These are phyloP conservation scores for Ctena decussata DNA, from an alignment of 2,888 invertebrate species.

Conservation along the genomic window DNA sequence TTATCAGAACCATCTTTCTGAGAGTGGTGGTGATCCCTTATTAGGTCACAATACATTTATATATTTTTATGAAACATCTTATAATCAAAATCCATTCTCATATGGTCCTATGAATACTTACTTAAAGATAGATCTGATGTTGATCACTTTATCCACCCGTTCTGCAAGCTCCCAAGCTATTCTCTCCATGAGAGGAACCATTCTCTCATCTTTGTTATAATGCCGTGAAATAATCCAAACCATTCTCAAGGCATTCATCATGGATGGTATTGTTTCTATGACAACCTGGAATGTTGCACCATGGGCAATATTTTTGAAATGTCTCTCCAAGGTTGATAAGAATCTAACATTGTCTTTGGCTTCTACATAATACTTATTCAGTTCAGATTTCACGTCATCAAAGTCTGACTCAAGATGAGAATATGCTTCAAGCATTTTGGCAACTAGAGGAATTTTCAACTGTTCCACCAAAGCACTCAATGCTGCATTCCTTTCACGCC, in stretches of 20 bases:
- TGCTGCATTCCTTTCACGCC: constrained; percentile 93
- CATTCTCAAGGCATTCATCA: constrained; percentile 95
- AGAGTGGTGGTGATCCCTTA: too few relatives aligned
- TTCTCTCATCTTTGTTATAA: constrained; percentile 94
- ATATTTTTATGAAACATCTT: too few relatives aligned
- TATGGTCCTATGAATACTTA: constrained; percentile 87
- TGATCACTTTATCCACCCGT: constrained; percentile 91
- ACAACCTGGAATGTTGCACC: constrained; percentile 92
- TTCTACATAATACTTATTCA: constrained; percentile 91
- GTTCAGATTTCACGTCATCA: constrained; percentile 89
- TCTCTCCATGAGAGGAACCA: constrained; percentile 94
- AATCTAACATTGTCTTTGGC: constrained; percentile 93
- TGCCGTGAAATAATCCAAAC: constrained; percentile 97
- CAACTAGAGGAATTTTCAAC: constrained; percentile 91
- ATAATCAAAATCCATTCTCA: too few relatives aligned
- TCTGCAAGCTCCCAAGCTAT: constrained; percentile 94
- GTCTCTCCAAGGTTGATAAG: constrained; percentile 91
- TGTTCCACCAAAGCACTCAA: constrained; percentile 94
- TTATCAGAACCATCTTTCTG: too few relatives aligned
- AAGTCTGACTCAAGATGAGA: constrained; percentile 89
- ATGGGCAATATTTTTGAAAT: constrained; percentile 92
- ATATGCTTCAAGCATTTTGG: constrained; percentile 90
- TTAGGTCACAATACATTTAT: too few relatives aligned
- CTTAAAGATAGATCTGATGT: constrained; percentile 93
- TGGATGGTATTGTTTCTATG: constrained; percentile 91